phyloP scores from a whole-genome alignment of 2,797 vertebrate species.

The Pseudochirops corinnae region DNA sequence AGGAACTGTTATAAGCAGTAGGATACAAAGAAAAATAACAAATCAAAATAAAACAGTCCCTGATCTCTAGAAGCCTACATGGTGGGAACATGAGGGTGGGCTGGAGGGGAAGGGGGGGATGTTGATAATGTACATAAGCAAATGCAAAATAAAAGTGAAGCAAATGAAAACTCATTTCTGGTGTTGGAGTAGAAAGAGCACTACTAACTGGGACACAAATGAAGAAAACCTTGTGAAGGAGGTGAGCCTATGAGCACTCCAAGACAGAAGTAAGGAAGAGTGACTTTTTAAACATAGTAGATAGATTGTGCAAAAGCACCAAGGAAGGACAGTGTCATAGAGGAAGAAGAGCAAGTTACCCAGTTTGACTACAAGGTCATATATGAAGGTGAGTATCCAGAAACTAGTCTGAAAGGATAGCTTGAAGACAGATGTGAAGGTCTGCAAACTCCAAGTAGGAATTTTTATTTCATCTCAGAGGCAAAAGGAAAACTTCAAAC shows the following conservation, averaged over 20 bases:
- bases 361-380: not conserved
- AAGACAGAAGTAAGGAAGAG: not conserved
- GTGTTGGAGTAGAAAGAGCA: too few species aligned
- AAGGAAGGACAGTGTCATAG: not conserved
- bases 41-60: too few species aligned
- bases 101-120: too few species aligned
- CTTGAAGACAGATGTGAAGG: not conserved
- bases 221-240: too few species aligned
- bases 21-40: too few species aligned
- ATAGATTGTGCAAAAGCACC: not conserved
- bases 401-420: not conserved
- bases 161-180: too few species aligned
- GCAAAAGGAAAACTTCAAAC: not conserved
- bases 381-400: not conserved
- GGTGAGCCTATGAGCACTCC: not conserved
- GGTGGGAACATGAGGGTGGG: too few species aligned
- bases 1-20: not conserved
- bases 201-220: too few species aligned
- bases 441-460: not conserved
- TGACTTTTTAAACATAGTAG: not conserved
- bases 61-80: too few species aligned
- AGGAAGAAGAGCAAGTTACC: not conserved
- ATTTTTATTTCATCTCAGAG: not conserved
- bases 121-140: too few species aligned
- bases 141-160: too few species aligned